Evolutionary conservation across 2,797 vertebrate genomes (phyloP).

Genomic region (Anguilla megastoma): DNA sequence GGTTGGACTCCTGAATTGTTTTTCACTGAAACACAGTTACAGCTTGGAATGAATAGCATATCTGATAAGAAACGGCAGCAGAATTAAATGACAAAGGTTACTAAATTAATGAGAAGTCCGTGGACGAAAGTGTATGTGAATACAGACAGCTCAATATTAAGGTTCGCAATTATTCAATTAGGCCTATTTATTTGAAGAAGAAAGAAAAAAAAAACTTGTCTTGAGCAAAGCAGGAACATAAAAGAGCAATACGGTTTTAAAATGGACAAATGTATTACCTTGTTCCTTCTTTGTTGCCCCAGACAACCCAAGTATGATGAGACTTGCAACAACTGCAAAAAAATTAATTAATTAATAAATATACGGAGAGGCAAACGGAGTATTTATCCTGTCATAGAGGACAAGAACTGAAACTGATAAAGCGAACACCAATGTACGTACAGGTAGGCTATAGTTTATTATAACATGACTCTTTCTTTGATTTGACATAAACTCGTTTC

Average conservation of each 20-base stretch:
- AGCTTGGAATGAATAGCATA: constrained; percentile 34
- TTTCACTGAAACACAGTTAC: constrained; percentile 77
- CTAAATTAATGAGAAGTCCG: constrained; percentile 16
- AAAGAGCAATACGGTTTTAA: constrained; percentile 14
- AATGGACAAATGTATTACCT: constrained; percentile 73
- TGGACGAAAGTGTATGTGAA: neutral
- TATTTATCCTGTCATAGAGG: neutral
- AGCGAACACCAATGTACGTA: constrained; percentile 2
- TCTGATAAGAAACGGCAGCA: constrained; percentile 28
- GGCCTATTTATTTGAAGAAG: neutral
- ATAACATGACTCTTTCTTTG: neutral
- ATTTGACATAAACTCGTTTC: neutral
- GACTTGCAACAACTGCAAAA: constrained; percentile 97
- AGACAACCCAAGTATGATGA: constrained; percentile 95
- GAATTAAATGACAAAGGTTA: constrained; percentile 35
- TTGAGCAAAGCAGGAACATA: constrained; percentile 10
- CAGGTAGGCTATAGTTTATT: neutral
- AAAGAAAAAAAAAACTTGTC: constrained; percentile 9
- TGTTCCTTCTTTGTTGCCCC: constrained; percentile 94
- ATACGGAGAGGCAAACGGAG: constrained; percentile 42
- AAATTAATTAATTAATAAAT: constrained; percentile 45
- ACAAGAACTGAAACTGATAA: neutral
- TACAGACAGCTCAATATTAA: neutral
- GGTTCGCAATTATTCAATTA: neutral
- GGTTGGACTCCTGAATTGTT: constrained; percentile 92